These are phyloP conservation scores for Cavia porcellus DNA, from an alignment of 2,113 vertebrate genomes.

Conservation along the genomic window DNA sequence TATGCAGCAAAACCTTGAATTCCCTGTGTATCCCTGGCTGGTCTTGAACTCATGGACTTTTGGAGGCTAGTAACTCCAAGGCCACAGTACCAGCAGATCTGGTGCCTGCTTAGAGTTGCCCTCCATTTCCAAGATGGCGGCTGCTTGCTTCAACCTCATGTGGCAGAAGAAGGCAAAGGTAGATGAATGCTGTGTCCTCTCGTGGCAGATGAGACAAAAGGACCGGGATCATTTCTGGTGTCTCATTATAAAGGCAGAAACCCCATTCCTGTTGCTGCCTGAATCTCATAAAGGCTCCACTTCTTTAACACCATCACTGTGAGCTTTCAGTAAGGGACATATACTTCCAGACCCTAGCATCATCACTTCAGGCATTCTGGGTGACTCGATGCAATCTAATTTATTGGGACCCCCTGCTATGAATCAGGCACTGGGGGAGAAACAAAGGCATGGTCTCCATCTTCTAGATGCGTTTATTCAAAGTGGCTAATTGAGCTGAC, in stretches of 20 bases:
- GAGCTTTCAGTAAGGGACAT: background rate
- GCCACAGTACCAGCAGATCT: background rate
- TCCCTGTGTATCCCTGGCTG: background rate
- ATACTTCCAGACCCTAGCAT: background rate
- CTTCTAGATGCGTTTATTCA: constrained; percentile 25
- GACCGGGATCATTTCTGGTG: background rate
- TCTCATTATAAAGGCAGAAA: background rate
- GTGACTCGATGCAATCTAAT: background rate
- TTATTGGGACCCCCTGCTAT: background rate
- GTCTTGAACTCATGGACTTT: background rate
- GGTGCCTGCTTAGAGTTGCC: background rate
- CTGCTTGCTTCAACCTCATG: background rate
- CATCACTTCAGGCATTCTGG: background rate
- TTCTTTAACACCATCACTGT: background rate
- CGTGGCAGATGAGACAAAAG: background rate
- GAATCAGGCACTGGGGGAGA: background rate
- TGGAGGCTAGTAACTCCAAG: background rate
- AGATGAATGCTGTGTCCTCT: background rate
- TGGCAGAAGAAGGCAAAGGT: background rate
- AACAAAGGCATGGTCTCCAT: constrained; percentile 19
- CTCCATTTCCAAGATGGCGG: background rate
- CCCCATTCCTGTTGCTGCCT: background rate
- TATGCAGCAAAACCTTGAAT: background rate
- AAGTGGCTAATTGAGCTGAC: background rate
- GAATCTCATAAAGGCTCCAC: background rate